Evolutionary conservation across 2,888 invertebrate genomes (phyloP).

Genomic region (Zaprionus bogoriensis): DNA sequence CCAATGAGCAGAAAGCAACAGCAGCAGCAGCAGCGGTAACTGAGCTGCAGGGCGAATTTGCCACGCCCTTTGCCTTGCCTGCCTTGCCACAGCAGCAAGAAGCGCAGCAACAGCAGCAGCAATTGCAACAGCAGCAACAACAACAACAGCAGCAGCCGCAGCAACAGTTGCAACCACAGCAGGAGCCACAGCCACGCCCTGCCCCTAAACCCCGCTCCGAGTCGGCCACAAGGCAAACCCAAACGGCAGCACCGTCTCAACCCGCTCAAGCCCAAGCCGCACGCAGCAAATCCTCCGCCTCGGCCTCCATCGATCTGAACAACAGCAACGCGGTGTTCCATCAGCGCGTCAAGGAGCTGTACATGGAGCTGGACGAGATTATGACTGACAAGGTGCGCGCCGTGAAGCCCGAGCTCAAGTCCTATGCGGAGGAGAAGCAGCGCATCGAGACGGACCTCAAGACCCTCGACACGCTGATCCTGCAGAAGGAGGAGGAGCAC

Average conservation of each 20-base stretch:
- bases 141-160: constrained; percentile 6
- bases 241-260: neutral
- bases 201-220: constrained; percentile 14
- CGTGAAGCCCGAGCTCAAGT: constrained; percentile 85
- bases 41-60: neutral
- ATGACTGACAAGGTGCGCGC: constrained; percentile 83
- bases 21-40: constrained; percentile 5
- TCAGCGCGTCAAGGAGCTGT: constrained; percentile 69
- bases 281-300: constrained; percentile 17
- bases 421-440: constrained; percentile 86
- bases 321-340: constrained; percentile 68
- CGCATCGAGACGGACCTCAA: constrained; percentile 87
- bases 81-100: constrained; percentile 1
- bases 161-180: neutral
- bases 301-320: constrained; percentile 33
- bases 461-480: constrained; percentile 88
- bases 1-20: constrained; percentile 17
- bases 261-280: neutral
- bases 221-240: constrained; percentile 20
- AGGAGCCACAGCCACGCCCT: neutral
- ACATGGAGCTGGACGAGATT: constrained; percentile 60
- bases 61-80: constrained; percentile 2
- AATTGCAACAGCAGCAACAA: neutral
- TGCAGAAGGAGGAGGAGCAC: constrained; percentile 93
- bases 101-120: neutral